Evolutionary conservation across 2,797 vertebrate species (phyloP), one percentile per base, ranked within the genome.

Genomic region (Acropternis orthonyx): DNA sequence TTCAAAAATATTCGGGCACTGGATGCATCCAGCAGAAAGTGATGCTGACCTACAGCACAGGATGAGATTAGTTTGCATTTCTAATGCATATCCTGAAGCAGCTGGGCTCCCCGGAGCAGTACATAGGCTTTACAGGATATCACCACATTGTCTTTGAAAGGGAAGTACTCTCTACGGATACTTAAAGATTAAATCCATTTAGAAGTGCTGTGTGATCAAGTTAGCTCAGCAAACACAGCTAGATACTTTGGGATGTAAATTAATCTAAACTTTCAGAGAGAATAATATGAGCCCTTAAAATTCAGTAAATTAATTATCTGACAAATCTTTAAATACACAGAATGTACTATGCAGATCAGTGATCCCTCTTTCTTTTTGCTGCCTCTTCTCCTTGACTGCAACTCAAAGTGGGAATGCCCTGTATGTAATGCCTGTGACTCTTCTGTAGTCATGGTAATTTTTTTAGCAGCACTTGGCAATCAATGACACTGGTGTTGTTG

Each of bases 1-100:
- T 65, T 81, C 79, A 95, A 93, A 95, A 91, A 82, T 49, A 67
- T 28, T 49, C 0, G 1, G 36, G 46, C 91, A 76, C 88, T 86
- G 79, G 86, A 85, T 94, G 73, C 65, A 79, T 95, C 96, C 92
- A 90, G 75, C 89, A 96, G 94, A 82, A 97, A 87, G 62, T 95
- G 95, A 73, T 93, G 92, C 86, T 96, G 96, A 93, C 95, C 94
- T 92, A 59, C 88, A 97, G 80, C 84, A 75, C 85, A 93, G 89
- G 83, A 77, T 75, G 89, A 88, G 91, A 90, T 90, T 34, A 92
- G 58, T 93, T 89, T 94, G 76, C 89, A 63, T 91, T 93, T 96
- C 85, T 92, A 75, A 88, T 88, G 94, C 52, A 9, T 39, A 67
- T 77, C 66, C 71, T 92, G 81, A 48, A 72, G 83, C 86, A 92